Percentiles rank a stretch among this genome's conserved stretches.
Conservation (phyloP, 1,140 invertebrate genomes). For the Spodoptera litura region DNA sequence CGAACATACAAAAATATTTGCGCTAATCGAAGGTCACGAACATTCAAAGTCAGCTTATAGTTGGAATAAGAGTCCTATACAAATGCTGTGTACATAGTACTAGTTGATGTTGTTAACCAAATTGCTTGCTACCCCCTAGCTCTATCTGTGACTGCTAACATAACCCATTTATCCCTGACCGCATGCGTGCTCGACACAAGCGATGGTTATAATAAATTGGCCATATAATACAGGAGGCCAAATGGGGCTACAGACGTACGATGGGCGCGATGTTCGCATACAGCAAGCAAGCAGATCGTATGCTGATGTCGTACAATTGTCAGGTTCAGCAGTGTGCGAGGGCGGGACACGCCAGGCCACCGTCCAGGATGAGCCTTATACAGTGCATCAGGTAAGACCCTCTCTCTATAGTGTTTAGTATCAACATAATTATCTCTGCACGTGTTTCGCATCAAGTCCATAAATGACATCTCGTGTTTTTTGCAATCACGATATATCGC, state of each 20-base stretch:
- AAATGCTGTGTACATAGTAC: constrained; percentile 1
- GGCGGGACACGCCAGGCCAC: constrained; percentile 73
- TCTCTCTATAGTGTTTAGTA: neutral
- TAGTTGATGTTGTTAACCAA: constrained; percentile 30
- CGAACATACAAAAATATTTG: constrained; percentile 1
- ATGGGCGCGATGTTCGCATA: constrained; percentile 85
- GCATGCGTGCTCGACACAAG: constrained; percentile 55
- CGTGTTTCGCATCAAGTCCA: neutral
- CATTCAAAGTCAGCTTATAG: constrained; percentile 36
- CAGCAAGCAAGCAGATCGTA: constrained; percentile 82
- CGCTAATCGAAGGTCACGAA: constrained; percentile 30
- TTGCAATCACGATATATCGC: neutral
- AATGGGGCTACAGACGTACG: constrained; percentile 84
- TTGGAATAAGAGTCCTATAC: constrained; percentile 6
- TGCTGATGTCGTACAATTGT: constrained; percentile 85
- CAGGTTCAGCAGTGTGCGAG: constrained; percentile 83
- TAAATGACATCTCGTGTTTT: neutral
- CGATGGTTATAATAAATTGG: constrained; percentile 64
- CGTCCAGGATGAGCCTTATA: constrained; percentile 79
- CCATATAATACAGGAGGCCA: constrained; percentile 80
- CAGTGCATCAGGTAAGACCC: constrained; percentile 80
- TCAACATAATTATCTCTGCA: neutral
- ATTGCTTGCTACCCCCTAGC: constrained; percentile 10
- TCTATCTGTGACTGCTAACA: neutral
- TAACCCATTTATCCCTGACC: constrained; percentile 32